phyloP scores from a whole-genome alignment of 2,797 vertebrate genomes.

The Smutsia temminckii region DNA sequence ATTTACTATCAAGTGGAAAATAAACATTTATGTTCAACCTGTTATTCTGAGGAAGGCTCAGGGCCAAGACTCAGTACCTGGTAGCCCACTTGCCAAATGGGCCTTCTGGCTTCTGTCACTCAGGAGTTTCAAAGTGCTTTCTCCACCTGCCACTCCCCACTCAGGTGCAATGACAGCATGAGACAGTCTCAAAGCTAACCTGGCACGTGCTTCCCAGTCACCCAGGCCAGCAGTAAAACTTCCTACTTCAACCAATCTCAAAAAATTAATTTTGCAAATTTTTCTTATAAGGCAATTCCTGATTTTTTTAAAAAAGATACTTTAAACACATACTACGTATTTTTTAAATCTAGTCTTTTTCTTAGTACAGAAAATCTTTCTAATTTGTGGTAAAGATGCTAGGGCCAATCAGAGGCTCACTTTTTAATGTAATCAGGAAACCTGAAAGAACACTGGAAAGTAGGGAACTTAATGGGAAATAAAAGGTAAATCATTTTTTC shows the following conservation, averaged over 20 bases:
- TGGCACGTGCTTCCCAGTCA: not conserved
- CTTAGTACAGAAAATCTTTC: not conserved
- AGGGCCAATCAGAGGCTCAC: not conserved
- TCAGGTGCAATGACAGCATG: not conserved
- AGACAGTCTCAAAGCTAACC: not conserved
- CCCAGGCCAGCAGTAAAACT: not conserved
- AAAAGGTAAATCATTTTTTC: not conserved
- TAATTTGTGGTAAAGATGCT: not conserved
- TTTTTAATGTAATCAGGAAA: not conserved
- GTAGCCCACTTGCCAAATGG: not conserved
- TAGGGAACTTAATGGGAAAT: not conserved
- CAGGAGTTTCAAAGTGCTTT: not conserved
- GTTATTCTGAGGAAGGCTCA: not conserved
- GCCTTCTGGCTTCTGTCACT: constrained; percentile 32
- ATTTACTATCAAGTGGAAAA: not conserved
- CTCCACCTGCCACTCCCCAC: not conserved
- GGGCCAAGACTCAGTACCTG: constrained; percentile 21
- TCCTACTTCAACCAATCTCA: not conserved
- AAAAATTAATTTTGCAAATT: not conserved
- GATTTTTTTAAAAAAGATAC: not conserved
- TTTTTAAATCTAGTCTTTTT: not conserved
- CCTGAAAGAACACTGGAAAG: not conserved
- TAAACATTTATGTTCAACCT: not conserved
- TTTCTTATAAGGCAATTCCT: not conserved
- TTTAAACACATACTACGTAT: not conserved